Base-by-base conservation (phyloP, 2,797 vertebrate genomes). In the Danio albolineatus region DNA sequence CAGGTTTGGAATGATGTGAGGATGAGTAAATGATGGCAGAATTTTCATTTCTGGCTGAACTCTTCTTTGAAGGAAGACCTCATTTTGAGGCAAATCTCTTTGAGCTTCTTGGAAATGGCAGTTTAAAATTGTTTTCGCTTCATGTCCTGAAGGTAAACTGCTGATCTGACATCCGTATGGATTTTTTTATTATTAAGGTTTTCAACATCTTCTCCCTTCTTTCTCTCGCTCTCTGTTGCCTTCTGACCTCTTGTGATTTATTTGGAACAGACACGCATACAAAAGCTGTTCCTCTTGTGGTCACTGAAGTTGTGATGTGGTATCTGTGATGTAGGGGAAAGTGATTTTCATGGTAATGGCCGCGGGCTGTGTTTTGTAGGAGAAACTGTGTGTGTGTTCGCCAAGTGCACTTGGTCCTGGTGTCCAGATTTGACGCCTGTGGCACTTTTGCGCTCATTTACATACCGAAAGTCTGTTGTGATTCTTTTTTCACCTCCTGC, bases 341-440 rank as follows among this genome's bases (percentile, higher is more conserved):
- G 16, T 73, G 73, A 39, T 72, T 79, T 60, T 66, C 38, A 54
- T 44, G 44, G 57, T 48, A 48, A 41, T 54, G 64, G 53, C 83
- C 13, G 51, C 77, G 72, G 73, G 77, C 67, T 79, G 38, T 73
- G 66, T 74, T 85, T 82, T 73, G 41, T 62, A 79, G 13, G 17
- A 19, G 53, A 28, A 21, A 21, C 19, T 78, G 10, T 81, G 70
- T 75, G 70, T 74, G 62, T 73, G 62, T 81, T 71, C 44, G n/a
- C 21, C 76, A 82, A 80, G 77, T 77, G 60, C 77, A 41, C 67
- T 70, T 28, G 43, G 66, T 79, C 62, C 69, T 70, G 73, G 80
- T 80, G 83, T 85, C 73, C 83, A 79, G 69, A 77, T 80, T 74
- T 80, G 41, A 70, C 0, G 60, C 83, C 77, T 62, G 21, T 79